Evolutionary conservation across 2,888 invertebrate species (phyloP).

Genomic region (Buathra laborator): DNA sequence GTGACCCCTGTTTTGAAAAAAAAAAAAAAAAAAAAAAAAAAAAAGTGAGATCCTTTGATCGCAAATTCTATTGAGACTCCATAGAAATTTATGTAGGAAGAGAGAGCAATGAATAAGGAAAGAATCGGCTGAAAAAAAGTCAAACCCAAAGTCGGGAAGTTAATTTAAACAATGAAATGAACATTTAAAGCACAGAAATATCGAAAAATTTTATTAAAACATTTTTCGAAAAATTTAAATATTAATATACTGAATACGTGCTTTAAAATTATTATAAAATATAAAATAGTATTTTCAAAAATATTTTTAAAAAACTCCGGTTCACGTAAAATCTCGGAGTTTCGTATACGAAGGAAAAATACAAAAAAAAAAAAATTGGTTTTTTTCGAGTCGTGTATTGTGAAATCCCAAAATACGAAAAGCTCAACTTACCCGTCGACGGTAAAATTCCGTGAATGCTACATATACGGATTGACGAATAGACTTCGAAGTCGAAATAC

Average conservation of each 20-base stretch:
- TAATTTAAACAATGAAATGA: neutral
- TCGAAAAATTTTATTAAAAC: neutral
- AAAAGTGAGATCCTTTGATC: constrained; percentile 81
- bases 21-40: constrained; percentile 68
- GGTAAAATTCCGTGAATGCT: constrained; percentile 8
- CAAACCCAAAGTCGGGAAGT: neutral
- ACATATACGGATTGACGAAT: constrained; percentile 27
- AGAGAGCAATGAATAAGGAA: neutral
- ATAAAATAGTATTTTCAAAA: too few species aligned
- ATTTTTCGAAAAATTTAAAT: neutral
- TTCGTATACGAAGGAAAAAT: too few species aligned
- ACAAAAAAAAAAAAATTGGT: constrained; percentile 77
- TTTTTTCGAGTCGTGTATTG: constrained; percentile 63
- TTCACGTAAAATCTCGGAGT: too few species aligned
- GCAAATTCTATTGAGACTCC: constrained; percentile 82
- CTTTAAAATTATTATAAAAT: too few species aligned
- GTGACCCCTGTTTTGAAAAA: constrained; percentile 79
- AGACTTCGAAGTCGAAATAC: constrained; percentile 17
- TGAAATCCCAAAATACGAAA: neutral
- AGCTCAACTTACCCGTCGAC: constrained; percentile 19
- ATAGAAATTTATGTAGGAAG: constrained; percentile 55
- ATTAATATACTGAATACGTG: neutral
- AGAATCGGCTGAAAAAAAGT: neutral
- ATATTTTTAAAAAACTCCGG: neutral
- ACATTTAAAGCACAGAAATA: too few species aligned